Evolutionary conservation across 2,888 invertebrate genomes (phyloP), one percentile per base, ranked within the genome.

Genomic region (Drosophila barbarae): DNA sequence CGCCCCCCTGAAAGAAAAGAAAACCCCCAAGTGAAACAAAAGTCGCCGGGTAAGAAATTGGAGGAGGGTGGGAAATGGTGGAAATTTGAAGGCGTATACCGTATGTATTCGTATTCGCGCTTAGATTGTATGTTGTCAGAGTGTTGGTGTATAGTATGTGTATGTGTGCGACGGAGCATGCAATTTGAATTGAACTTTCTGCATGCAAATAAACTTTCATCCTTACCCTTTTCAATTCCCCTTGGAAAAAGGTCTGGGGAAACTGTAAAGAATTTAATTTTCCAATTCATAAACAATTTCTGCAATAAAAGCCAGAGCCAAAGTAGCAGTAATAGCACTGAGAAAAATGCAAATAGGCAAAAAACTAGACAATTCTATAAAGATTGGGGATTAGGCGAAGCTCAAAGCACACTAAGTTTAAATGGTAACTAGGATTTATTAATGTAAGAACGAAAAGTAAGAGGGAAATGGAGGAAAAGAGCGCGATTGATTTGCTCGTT

Each of bases 271-370:
- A 73, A 81, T 84, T 79, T 84, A 79, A 79, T 79, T 78, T 78
- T 78, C 84, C 82, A 78, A 78, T 78, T 84, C 78, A 84, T 78
- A 78, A 78, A 82, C 78, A 78, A 84, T 82, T 78, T 75, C 32
- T 42, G 84, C 69, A 75, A 81, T 81, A 81, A 84, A 84, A 75
- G 65, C 70, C 72, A 46, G 57, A 79, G 39, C 50, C 66, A 51
- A 66, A 80, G 77, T 68, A 70, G 68, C 74, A 61, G 77, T 64
- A 77, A 77, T 77, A 77, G 77, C 74, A 80, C 74, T 72, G 70
- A 74, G 68, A 83, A 60, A 55, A 69, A 73, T 69, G 71, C 64
- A 69, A 30, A 55, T 49, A 50, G 39, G 56, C 54, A 38, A 55
- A 69, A 51, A 28, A 35, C 30, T 21, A 54, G 49, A 35, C 10